Percentiles rank a stretch among this genome's conserved stretches.
Evolutionary conservation across 2,113 vertebrate genomes (phyloP).

Genomic region (Colius striatus): DNA sequence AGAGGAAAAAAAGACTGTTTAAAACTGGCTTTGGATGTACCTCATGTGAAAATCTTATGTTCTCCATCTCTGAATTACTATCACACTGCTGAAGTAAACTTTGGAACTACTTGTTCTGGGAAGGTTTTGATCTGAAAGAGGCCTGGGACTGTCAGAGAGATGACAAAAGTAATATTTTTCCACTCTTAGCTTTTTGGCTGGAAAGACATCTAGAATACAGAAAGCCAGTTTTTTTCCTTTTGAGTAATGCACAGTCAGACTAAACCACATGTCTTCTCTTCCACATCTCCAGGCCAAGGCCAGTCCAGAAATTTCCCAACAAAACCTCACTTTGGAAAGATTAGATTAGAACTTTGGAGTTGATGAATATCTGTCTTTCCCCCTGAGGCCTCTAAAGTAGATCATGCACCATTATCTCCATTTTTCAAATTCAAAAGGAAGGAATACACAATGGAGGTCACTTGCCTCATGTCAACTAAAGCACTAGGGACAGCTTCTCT

Average conservation of each 20-base stretch:
- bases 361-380: not conserved
- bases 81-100: not conserved
- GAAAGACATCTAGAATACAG: not conserved
- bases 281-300: not conserved
- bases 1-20: not conserved
- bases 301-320: not conserved
- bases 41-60: not conserved
- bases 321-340: not conserved
- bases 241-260: not conserved
- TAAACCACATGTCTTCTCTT: not conserved
- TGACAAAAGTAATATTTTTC: not conserved
- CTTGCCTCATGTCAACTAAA: not conserved
- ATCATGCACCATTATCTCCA: not conserved
- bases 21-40: not conserved
- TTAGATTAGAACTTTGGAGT: not conserved
- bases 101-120: not conserved
- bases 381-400: not conserved
- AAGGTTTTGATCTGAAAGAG: not conserved
- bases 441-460: not conserved
- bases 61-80: not conserved
- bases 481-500: not conserved
- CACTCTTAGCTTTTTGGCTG: not conserved
- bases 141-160: not conserved
- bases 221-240: not conserved
- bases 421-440: not conserved